These are phyloP conservation scores for Thereva nobilitata DNA, from an alignment of 2,888 invertebrate species.

Conservation along the genomic window DNA sequence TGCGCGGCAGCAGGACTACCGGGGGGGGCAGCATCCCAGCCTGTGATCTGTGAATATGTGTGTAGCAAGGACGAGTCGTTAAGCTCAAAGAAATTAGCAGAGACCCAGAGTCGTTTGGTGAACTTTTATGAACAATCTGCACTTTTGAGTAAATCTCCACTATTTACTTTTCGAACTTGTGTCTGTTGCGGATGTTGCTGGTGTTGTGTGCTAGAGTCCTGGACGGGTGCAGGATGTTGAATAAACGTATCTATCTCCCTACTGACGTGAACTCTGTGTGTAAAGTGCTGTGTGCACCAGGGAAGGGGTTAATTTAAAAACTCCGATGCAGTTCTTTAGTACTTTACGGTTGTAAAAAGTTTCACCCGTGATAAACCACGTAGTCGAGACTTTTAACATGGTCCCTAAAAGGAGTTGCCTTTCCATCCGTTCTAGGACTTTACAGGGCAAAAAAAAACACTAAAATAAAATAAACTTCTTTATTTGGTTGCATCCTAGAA, in stretches of 20 bases:
- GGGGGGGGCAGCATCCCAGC: too few relatives aligned
- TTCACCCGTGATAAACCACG: conserved; percentile 37
- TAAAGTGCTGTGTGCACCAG: conserved; percentile 9
- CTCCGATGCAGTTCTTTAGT: conserved; percentile 31
- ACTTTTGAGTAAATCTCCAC: conserved; percentile 27
- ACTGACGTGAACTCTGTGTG: conserved; percentile 12
- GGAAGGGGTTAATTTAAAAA: conserved; percentile 28
- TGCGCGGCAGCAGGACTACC: too few relatives aligned
- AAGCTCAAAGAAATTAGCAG: too few relatives aligned
- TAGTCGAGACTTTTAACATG: not conserved
- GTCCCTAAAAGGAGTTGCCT: conserved; percentile 18
- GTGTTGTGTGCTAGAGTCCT: not conserved
- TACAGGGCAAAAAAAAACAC: conserved; percentile 9
- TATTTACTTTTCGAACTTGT: conserved; percentile 19
- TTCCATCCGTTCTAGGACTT: conserved; percentile 3
- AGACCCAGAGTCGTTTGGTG: too few relatives aligned
- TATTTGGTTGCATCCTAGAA: conserved; percentile 38
- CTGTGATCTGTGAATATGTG: too few relatives aligned
- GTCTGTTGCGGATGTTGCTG: conserved; percentile 3
- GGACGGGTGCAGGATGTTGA: too few relatives aligned
- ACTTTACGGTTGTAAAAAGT: conserved; percentile 20
- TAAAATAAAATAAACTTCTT: conserved; percentile 6
- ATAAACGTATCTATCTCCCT: too few relatives aligned
- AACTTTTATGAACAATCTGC: conserved; percentile 26
- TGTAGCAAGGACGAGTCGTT: too few relatives aligned